These are phyloP conservation scores for Endomychus coccineus DNA, from an alignment of 2,888 invertebrate species.

Conservation along the genomic window DNA sequence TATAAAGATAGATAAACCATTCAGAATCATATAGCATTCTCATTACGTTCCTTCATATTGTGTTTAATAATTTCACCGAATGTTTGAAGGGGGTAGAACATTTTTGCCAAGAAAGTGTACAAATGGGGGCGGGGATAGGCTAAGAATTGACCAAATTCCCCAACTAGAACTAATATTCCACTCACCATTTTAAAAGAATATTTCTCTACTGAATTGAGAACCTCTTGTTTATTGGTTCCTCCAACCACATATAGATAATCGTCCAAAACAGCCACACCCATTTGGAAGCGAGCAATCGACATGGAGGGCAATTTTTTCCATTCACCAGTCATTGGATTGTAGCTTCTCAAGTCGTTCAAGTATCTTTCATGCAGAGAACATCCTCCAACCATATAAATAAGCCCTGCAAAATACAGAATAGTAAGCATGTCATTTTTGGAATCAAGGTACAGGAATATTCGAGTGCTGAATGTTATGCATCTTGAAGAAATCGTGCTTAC, in stretches of 20 bases:
- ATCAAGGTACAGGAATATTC: neutral
- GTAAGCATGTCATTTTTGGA: neutral
- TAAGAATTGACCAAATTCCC: no score
- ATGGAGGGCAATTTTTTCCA: conserved; percentile 73
- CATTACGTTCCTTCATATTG: no score
- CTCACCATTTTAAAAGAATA: conserved; percentile 72
- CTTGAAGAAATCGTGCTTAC: conserved; percentile 48
- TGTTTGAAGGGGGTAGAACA: no score
- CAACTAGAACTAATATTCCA: conserved; percentile 7
- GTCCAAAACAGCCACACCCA: conserved; percentile 81
- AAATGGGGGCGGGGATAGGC: no score
- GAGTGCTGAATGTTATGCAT: no score
- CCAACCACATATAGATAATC: conserved; percentile 82
- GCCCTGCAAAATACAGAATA: conserved; percentile 45
- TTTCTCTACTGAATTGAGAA: conserved; percentile 74
- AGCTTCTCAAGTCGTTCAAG: conserved; percentile 71
- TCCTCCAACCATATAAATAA: conserved; percentile 88
- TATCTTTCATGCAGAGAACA: conserved; percentile 75
- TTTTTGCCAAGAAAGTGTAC: no score
- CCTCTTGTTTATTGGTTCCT: conserved; percentile 76
- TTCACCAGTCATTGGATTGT: conserved; percentile 71
- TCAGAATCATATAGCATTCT: no score
- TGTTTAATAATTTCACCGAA: no score
- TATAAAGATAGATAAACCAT: no score
- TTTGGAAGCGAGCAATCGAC: conserved; percentile 76